A percentile compares a stretch with the other conserved stretches of the same genome.
These are phyloP conservation scores for Tridacna gigas DNA, from an alignment of 2,888 invertebrate species.

Conservation along the genomic window DNA sequence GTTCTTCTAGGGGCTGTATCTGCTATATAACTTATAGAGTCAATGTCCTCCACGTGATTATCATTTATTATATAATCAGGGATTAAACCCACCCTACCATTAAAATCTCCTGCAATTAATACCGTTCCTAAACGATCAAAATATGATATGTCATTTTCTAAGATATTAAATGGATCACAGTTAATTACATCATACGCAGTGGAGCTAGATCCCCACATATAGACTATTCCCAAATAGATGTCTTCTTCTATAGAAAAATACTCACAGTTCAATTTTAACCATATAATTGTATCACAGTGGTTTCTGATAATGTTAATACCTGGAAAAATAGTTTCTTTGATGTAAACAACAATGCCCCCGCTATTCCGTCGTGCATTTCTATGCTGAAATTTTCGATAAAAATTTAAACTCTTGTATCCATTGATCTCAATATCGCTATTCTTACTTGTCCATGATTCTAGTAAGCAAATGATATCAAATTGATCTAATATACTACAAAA, in stretches of 20 bases:
- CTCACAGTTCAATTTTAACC: background rate
- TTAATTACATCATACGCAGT: background rate
- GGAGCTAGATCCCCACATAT: background rate
- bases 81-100: background rate
- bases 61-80: background rate
- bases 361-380: background rate
- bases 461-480: background rate
- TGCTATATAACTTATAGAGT: background rate
- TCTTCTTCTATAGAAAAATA: background rate
- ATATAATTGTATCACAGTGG: background rate
- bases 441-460: background rate
- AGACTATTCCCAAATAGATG: background rate
- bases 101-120: background rate
- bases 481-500: too few species aligned
- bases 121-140: background rate
- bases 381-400: background rate
- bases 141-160: background rate
- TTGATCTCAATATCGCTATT: background rate
- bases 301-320: background rate
- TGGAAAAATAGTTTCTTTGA: background rate
- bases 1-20: background rate
- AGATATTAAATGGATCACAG: background rate
- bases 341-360: background rate
- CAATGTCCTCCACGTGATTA: background rate
- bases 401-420: background rate